Percentiles rank a stretch among this genome's conserved stretches.
Conservation (phyloP, 1,140 invertebrate species). For the Apis laboriosa region DNA sequence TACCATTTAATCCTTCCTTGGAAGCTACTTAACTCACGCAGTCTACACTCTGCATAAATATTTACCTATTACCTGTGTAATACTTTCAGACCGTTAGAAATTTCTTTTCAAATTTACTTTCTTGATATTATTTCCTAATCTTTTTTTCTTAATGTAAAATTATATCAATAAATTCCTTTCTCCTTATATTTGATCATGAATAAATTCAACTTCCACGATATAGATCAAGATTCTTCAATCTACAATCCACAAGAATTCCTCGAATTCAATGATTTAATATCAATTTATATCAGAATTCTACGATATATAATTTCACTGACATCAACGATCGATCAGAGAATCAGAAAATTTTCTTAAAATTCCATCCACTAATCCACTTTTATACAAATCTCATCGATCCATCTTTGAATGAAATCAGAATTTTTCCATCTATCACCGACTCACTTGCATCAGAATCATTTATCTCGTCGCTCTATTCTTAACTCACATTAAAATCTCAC, state of each 20-base stretch:
- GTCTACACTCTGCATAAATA: neutral
- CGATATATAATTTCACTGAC: neutral
- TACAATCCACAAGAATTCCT: no score
- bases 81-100: neutral
- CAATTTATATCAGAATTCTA: neutral
- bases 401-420: no score
- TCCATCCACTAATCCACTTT: no score
- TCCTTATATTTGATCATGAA: no score
- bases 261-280: neutral
- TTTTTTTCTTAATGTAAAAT: neutral
- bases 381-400: no score
- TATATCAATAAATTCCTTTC: neutral
- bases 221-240: no score
- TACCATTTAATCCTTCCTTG: conserved; percentile 4
- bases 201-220: no score
- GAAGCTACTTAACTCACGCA: neutral
- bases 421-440: no score
- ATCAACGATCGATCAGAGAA: no score
- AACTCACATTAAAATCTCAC: neutral
- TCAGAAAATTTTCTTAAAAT: no score
- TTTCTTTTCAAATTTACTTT: neutral
- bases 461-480: no score
- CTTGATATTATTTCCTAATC: neutral
- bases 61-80: neutral
- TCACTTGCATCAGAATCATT: no score